Percentiles rank a stretch among this genome's conserved stretches.
phyloP scores from a whole-genome alignment of 1,140 invertebrate species.

The Heliothis virescens region DNA sequence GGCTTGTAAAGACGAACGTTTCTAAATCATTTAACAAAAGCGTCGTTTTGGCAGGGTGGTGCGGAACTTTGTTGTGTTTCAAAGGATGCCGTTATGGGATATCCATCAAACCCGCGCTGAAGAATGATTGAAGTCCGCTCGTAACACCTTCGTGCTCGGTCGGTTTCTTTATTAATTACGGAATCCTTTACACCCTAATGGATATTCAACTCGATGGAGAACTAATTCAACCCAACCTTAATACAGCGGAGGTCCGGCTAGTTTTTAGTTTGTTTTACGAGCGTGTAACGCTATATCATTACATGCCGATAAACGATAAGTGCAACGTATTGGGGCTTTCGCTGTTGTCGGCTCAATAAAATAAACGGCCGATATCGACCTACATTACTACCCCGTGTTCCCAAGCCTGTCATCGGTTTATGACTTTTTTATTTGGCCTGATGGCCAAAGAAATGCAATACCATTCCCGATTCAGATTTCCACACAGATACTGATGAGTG shows the following conservation, averaged over 20 bases:
- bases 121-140: conserved; percentile 52
- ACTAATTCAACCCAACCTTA: conserved; percentile 64
- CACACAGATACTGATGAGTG: conserved; percentile 65
- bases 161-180: conserved; percentile 65
- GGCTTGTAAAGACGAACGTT: conserved; percentile 52
- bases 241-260: conserved; percentile 59
- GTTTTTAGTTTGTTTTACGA: conserved; percentile 80
- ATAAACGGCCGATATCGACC: conserved; percentile 71
- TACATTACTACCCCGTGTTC: conserved; percentile 78
- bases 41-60: conserved; percentile 45
- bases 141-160: conserved; percentile 53
- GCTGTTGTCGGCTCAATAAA: conserved; percentile 79
- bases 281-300: conserved; percentile 81
- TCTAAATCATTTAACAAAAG: conserved; percentile 60
- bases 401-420: conserved; percentile 82
- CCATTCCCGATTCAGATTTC: conserved; percentile 77
- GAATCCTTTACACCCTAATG: conserved; percentile 67
- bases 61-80: conserved; percentile 50
- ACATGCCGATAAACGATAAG: conserved; percentile 80
- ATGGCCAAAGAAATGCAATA: conserved; percentile 80
- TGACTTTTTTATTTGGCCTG: conserved; percentile 83
- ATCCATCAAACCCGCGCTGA: conserved; percentile 49
- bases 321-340: conserved; percentile 75
- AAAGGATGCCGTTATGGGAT: conserved; percentile 59
- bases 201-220: conserved; percentile 70